Base-by-base conservation (phyloP, 2,113 vertebrate genomes). In the Hymenochirus boettgeri region DNA sequence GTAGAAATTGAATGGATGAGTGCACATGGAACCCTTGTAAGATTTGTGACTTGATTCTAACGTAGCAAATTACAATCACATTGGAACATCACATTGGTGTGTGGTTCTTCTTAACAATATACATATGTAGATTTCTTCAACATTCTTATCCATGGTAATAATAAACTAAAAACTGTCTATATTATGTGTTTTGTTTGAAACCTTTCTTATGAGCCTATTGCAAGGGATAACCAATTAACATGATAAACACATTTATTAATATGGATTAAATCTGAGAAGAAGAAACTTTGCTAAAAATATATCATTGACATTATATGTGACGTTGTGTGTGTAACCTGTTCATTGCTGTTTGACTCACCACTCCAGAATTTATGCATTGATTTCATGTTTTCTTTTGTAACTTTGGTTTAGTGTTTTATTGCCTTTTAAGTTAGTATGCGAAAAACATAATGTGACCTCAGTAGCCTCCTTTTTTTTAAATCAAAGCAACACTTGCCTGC, bases 211-310 rank as follows among this genome's bases (percentile, higher is more conserved):
- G 72, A 73, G 69, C 54, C 61, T 75, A 77, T 33, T 35, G 61
- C 56, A 73, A 77, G 56, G 29, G 17, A 24, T 69, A 59, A 33
- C 4, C 4, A 56, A 69, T 73, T 71, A 19, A 25, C 39, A n/a
- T 15, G 0, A 19, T 27, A 18, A 50, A 58, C 6, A 19, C 39
- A 55, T 37, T 39, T 58, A 51, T 22, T 58, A 47, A 56, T 55
- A 56, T 46, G 27, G 24, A 57, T 57, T 56, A 10, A 47, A 46
- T 64, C 52, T 27, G 19, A 27, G 37, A 46, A 7, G 19, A 13
- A 45, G 31, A 64, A 12, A 12, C 21, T 52, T 17, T 12, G 42
- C 55, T 66, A 50, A 37, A 58, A 26, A 66, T 50, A 57, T 39
- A n/a, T 13, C 18, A n/a, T 15, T 27, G 63, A 25, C 45, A 13